A percentile compares a stretch with the other conserved stretches of the same genome.
Evolutionary conservation across 2,797 vertebrate species (phyloP).

Genomic region (Setipinna tenuifilis): DNA sequence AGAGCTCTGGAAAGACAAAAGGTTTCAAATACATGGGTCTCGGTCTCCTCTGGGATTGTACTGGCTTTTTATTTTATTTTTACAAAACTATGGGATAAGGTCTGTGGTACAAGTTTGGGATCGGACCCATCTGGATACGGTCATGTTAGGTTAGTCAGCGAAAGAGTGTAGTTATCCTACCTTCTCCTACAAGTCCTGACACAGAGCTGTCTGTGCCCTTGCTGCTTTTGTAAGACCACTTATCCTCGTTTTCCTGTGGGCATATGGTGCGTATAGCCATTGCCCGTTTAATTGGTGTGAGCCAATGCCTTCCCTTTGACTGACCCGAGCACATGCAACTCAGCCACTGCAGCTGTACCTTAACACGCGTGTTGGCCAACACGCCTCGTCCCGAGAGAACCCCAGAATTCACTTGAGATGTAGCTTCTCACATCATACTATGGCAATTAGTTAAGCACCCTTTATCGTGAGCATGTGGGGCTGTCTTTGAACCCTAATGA

Average conservation of each 20-base stretch:
- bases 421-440: constrained; percentile 42
- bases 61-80: constrained; percentile 35
- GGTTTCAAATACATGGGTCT: constrained; percentile 30
- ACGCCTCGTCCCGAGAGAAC: constrained; percentile 25
- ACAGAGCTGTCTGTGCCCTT: constrained; percentile 15
- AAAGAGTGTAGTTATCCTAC: neutral
- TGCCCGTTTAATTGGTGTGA: constrained; percentile 16
- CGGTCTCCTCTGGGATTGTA: constrained; percentile 21
- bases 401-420: constrained; percentile 39
- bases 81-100: constrained; percentile 7
- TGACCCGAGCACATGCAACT: constrained; percentile 18
- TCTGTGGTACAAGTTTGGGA: constrained; percentile 1
- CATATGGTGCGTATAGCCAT: neutral
- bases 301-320: constrained; percentile 28
- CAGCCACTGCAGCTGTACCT: neutral
- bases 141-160: neutral
- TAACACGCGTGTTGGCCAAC: constrained; percentile 15
- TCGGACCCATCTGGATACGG: constrained; percentile 2
- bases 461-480: constrained; percentile 42
- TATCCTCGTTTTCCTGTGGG: constrained; percentile 3
- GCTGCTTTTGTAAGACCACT: constrained; percentile 26
- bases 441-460: constrained; percentile 35
- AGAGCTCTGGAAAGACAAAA: constrained; percentile 23
- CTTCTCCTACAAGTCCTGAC: constrained; percentile 26
- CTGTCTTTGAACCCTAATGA: constrained; percentile 36